These are phyloP conservation scores for Aphrophora alni DNA, from an alignment of 2,888 invertebrate species.

Conservation along the genomic window DNA sequence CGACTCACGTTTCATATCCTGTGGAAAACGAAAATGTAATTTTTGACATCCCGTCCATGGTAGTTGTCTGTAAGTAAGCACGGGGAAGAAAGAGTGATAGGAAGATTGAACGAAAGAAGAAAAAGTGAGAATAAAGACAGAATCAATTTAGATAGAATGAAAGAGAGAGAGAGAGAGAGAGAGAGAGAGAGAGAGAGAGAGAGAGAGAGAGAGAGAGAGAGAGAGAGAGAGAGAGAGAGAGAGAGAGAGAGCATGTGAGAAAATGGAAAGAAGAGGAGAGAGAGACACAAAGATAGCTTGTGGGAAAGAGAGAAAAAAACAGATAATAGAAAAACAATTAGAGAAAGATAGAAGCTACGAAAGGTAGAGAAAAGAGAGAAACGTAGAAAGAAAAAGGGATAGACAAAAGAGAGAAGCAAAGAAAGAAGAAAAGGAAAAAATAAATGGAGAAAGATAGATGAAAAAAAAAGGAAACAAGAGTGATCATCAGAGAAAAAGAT, in stretches of 20 bases:
- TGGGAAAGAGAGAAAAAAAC: conserved; percentile 46
- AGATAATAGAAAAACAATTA: conserved; percentile 51
- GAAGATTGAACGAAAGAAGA: no score
- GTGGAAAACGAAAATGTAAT: no score
- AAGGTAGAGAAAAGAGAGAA: conserved; percentile 46
- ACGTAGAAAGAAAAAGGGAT: no score
- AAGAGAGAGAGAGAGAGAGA: conserved; percentile 21
- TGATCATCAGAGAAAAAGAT: conserved; percentile 7
- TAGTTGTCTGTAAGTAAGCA: no score
- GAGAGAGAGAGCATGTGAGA: conserved; percentile 7
- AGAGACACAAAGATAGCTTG: conserved; percentile 25
- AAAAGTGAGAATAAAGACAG: no score
- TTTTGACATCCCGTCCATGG: no score
- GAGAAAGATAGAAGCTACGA: conserved; percentile 49
- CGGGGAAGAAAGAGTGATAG: no score
- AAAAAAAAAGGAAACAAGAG: conserved; percentile 32
- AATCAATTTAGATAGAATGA: not conserved
- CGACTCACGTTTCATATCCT: no score
- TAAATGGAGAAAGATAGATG: no score
- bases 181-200: conserved; percentile 26
- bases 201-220: conserved; percentile 23
- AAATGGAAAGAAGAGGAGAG: not conserved
- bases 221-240: not conserved
- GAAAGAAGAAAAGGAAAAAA: no score
- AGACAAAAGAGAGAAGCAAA: no score